Base-by-base conservation (phyloP, 1,140 invertebrate genomes). In the Diprion similis region DNA sequence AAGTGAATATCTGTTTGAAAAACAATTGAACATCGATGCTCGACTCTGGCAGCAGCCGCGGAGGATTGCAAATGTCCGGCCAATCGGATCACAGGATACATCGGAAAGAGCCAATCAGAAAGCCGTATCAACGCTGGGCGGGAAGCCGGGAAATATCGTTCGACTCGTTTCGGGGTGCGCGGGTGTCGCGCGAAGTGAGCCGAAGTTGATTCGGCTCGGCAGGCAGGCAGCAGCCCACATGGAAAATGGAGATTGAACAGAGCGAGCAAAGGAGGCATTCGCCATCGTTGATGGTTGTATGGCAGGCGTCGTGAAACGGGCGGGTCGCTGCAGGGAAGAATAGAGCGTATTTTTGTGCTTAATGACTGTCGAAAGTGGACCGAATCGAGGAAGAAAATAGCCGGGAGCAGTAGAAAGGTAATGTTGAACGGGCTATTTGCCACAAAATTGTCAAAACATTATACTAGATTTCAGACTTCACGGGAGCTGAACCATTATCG, bases 191-290 rank as follows among this genome's bases (percentile, higher is more conserved):
- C 24, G 78, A 71, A 77, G 73, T 65, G 68, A 65, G n/a, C 69
- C 74, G 73, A 78, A 74, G 73, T 59, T 70, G 69, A 17, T 24
- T 71, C 76, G 76, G 77, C 68, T 73, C 74, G 24, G 66, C 73
- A 78, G 51, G 66, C 73, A 78, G 51, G 51, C 51, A 75, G 79
- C 73, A 78, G 71, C 66, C 74, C 78, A 80, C 78, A 81, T 81
- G 76, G 82, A 84, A 83, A 83, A 84, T 84, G 82, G 82, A 81
- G 81, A 79, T 77, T 72, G 73, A 78, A 71, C 74, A 72, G 74
- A 78, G 75, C 76, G 72, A 78, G 75, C 80, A 70, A 80, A 80
- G 81, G 78, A 81, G 78, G 78, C 79, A 84, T 79, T 83, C 81
- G 80, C 82, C 82, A 84, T 83, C 79, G 82, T 83, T 79, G 78